Evolutionary conservation across 2,888 invertebrate species (phyloP), one percentile per base, ranked within the genome.

Genomic region (Candidula unifasciata): DNA sequence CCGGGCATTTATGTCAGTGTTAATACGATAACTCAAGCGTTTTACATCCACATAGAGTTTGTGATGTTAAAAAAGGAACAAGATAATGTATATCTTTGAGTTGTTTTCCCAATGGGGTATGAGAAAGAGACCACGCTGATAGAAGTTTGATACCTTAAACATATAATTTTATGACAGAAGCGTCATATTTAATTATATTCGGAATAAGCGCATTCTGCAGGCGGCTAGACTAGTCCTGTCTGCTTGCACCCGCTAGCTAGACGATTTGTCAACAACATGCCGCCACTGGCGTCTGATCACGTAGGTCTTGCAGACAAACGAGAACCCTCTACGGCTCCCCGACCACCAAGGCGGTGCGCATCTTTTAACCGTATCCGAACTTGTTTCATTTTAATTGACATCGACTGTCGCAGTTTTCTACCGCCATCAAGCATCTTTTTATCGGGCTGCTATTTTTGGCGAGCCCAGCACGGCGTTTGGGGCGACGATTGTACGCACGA

Each of bases 361-460:
- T 18, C 33, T 64, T 37, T 78, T 37, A 78, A 64, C 78, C 37
- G 10, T n/a, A 35, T 78, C 78, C 24, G 21, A 35, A 30, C 44
- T 74, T 79, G 79, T 79, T 79, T 66, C 44, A n/a, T 52, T 21
- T 30, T 79, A 68, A 79, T 30, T 64, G 66, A 66, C n/a, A 37
- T 13, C n/a, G 66, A 78, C 78, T 68, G 66, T 44, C 37, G 13
- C 21, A n/a, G 30, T 66, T 78, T 77, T 37, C 37, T 24, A 35
- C 24, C 13, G 64, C 64, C 35, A 35, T 78, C 37, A 13, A n/a
- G 24, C 0, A 78, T 3, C 78, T 60, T 64, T 35, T 13, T 44
- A 44, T 66, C 44, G 30, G 2, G 80, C 27, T 68, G 57, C 68
- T 71, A 54, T 80, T 69, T 80, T 80, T 35, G 27, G 13, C 57